phyloP scores from a whole-genome alignment of 2,797 vertebrate species.

The Tokudaia tokunoshimensis region DNA sequence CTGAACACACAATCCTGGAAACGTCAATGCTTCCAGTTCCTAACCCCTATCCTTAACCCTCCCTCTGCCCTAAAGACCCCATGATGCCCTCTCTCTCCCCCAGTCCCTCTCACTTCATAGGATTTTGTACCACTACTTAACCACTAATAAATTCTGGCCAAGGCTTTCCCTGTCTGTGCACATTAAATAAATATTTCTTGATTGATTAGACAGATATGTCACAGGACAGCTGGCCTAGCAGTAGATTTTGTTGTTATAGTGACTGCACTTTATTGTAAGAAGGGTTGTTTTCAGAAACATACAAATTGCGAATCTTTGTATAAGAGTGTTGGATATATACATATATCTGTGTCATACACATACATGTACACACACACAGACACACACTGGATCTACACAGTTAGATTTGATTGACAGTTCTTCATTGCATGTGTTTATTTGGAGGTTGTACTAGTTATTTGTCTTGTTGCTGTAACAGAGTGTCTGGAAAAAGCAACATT shows the following conservation, averaged over 20 bases:
- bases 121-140: slow-evolving; percentile 11
- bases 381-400: too few species aligned
- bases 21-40: slow-evolving; percentile 4
- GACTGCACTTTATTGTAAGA: background rate
- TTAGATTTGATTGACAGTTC: background rate
- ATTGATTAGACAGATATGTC: slow-evolving; percentile 15
- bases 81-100: background rate
- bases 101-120: background rate
- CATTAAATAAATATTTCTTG: background rate
- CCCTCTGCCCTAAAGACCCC: background rate
- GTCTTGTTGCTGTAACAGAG: background rate
- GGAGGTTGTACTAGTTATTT: background rate
- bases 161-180: background rate
- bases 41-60: background rate
- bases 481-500: background rate
- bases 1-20: slow-evolving; percentile 64
- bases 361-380: background rate
- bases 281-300: slow-evolving; percentile 12
- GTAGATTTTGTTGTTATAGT: background rate
- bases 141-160: slow-evolving; percentile 29
- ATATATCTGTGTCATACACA: background rate
- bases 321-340: background rate
- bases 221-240: background rate
- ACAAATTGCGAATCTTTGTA: background rate
- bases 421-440: background rate